Base-by-base conservation (phyloP, 2,888 invertebrate species). In the Diarsia brunnea region DNA sequence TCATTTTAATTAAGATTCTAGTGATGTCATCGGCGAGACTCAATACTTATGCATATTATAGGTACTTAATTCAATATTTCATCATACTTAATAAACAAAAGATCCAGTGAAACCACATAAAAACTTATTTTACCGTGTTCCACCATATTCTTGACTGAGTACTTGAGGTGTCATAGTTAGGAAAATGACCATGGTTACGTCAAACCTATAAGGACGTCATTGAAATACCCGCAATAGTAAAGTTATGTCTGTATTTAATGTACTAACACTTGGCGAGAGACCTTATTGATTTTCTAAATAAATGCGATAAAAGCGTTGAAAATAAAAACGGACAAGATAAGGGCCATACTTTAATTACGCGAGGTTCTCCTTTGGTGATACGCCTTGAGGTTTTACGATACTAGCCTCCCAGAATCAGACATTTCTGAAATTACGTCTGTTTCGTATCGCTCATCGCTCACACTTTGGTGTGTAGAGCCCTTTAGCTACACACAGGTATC, bases 381-480 rank as follows among this genome's bases (percentile, higher is more conserved):
- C 38, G 38, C 4, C 38, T 38, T 38, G 31, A 38, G 38, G 38
- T 38, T 38, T 38, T 38, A 38, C 38, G 38, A 38, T 38, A 38
- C 38, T 38, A 38, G 0, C 38, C 4, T 31, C 4, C 7, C 38
- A 38, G 7, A 5, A 38, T 5, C 38, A 7, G 38, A 38, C 45
- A 38, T 58, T 67, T 55, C 14, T 49, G 31, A 66, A 74, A 79
- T 14, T 55, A 14, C 61, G 24, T 45, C 53, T 74, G 61, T 69
- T 19, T 5, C 21, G 10, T 72, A 78, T 78, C 78, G 73, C 31
- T 31, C 66, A 49, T 31, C 69, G 69, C 55, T 69, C 49, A 51
- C 51, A 21, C 55, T 58, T 14, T 27, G 8, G 14, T 58, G 24
- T 58, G 24, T 27, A 55, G 7, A 55, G 53, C 55, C 58, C 58